A percentile compares a stretch with the other conserved stretches of the same genome.
phyloP scores from a whole-genome alignment of 2,888 invertebrate genomes.

The Argyra leucocephala region DNA sequence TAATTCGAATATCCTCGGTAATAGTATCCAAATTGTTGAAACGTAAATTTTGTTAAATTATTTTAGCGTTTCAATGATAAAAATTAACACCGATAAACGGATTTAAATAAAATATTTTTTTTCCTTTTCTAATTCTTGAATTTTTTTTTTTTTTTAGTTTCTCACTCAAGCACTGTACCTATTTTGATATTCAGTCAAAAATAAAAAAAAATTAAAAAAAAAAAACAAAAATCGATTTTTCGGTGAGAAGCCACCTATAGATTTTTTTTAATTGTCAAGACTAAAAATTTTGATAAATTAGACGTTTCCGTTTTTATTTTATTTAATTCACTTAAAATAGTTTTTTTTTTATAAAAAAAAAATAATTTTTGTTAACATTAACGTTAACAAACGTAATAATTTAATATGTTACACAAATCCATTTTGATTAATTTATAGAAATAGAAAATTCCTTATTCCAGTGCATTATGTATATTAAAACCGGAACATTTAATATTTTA shows the following conservation, averaged over 20 bases:
- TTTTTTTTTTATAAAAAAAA: no score
- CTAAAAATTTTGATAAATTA: not conserved
- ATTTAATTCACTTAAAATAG: no score
- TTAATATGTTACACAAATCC: no score
- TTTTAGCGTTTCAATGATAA: not conserved
- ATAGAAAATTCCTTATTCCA: no score
- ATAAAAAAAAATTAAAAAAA: not conserved
- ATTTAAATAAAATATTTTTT: not conserved
- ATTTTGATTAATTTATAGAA: no score
- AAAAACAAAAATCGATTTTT: not conserved
- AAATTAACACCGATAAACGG: not conserved
- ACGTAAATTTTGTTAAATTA: not conserved
- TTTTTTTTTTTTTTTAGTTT: constrained; percentile 1
- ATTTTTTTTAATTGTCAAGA: not conserved
- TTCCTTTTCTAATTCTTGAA: not conserved
- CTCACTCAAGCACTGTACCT: constrained; percentile 1
- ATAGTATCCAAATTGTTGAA: constrained; percentile 1
- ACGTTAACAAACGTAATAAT: no score
- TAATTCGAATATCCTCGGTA: constrained; percentile 1
- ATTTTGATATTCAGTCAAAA: not conserved
- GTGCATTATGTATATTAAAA: no score
- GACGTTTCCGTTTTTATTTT: not conserved
- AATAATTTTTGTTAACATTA: no score
- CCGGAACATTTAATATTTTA: no score
- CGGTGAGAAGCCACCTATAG: not conserved